These are phyloP conservation scores for Malacoctenus gilli DNA, from an alignment of 2,797 vertebrate species.

Conservation along the genomic window DNA sequence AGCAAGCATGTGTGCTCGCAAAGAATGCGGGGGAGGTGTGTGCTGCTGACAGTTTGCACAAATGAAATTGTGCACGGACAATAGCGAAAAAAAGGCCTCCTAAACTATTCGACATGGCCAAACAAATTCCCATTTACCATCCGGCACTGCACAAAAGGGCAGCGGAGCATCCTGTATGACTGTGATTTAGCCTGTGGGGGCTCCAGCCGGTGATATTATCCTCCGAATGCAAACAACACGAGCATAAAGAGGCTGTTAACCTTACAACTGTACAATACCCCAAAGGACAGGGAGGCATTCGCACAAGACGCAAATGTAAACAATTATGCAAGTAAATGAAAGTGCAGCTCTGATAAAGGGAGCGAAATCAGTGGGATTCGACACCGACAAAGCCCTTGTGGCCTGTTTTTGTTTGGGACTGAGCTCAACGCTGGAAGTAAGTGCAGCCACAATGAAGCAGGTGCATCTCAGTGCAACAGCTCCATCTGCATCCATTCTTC, in stretches of 20 bases:
- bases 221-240: constrained; percentile 37
- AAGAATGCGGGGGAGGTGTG: constrained; percentile 19
- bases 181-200: no score
- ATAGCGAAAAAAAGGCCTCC: constrained; percentile 26
- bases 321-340: no score
- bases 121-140: constrained; percentile 52
- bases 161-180: constrained; percentile 19
- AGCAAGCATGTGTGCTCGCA: no score
- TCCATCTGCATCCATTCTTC: no score
- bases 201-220: constrained; percentile 30
- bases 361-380: no score
- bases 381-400: no score
- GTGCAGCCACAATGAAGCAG: no score
- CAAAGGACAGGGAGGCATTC: constrained; percentile 10
- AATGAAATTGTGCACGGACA: constrained; percentile 42
- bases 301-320: constrained; percentile 5
- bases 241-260: constrained; percentile 44
- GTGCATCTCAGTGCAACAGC: no score
- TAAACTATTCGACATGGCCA: constrained; percentile 49
- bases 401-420: no score
- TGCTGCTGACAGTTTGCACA: constrained; percentile 38
- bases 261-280: constrained; percentile 26
- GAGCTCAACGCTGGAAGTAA: no score
- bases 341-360: no score
- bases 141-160: constrained; percentile 23